These are phyloP conservation scores for Margarornis squamiger DNA, from an alignment of 2,797 vertebrate genomes.

Conservation along the genomic window DNA sequence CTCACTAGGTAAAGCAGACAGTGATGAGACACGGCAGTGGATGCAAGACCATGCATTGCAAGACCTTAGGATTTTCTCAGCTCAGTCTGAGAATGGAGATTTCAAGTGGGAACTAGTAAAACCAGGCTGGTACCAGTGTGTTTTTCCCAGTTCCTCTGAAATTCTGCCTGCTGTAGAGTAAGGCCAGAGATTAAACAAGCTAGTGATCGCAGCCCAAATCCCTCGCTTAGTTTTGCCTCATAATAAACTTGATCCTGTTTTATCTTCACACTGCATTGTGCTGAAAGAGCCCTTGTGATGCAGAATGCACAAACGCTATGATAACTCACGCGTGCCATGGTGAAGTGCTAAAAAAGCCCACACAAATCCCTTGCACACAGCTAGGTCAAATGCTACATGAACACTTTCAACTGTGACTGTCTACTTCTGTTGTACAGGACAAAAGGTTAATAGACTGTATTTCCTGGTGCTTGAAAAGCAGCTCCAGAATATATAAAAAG, in stretches of 20 bases:
- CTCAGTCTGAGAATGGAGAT: not conserved
- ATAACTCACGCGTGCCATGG: fast-evolving
- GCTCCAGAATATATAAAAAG: not conserved
- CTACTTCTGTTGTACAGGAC: not conserved
- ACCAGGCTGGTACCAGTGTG: not conserved
- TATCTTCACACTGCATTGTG: not conserved
- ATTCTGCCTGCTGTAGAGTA: not conserved
- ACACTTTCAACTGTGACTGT: not conserved
- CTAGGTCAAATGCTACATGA: not conserved
- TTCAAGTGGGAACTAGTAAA: not conserved
- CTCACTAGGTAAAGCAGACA: not conserved
- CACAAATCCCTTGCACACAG: not conserved
- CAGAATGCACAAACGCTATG: fast-evolving
- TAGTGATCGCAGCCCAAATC: not conserved
- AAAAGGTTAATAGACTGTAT: not conserved
- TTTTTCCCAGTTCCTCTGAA: not conserved
- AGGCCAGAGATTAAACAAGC: not conserved
- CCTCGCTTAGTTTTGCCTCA: not conserved
- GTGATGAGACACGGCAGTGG: not conserved
- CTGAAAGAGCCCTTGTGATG: not conserved
- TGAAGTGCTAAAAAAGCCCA: not conserved
- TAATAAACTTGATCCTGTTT: not conserved
- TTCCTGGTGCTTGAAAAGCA: not conserved
- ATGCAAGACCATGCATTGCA: not conserved
- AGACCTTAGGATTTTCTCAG: not conserved